Conservation (phyloP, 1,140 invertebrate species). For the Micrasema minimum region DNA sequence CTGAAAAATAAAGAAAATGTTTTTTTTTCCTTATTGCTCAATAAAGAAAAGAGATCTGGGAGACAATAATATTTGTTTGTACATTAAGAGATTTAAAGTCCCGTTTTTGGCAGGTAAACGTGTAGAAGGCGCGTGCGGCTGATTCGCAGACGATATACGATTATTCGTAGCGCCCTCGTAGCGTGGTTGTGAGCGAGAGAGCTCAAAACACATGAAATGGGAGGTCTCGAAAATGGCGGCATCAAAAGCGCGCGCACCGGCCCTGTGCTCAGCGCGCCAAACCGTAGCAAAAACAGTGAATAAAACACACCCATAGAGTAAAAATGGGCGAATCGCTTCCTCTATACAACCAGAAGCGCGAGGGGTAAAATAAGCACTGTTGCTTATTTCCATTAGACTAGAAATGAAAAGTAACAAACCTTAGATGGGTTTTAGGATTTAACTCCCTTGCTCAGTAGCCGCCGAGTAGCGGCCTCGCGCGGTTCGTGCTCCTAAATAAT, state of each 20-base stretch:
- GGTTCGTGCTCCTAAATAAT: constrained; percentile 15
- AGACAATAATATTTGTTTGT: too few species aligned
- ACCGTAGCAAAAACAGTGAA: constrained; percentile 14
- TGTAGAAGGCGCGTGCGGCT: constrained; percentile 16
- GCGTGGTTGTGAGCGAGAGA: constrained; percentile 32
- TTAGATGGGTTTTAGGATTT: constrained; percentile 23
- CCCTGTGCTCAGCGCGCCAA: constrained; percentile 28
- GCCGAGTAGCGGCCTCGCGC: constrained; percentile 48
- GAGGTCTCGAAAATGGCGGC: constrained; percentile 57
- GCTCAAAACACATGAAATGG: constrained; percentile 13
- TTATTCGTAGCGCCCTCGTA: constrained; percentile 23
- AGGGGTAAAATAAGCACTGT: not conserved
- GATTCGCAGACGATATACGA: constrained; percentile 34
- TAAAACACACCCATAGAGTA: constrained; percentile 25
- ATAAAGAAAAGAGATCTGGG: too few species aligned
- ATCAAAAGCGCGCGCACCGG: constrained; percentile 55
- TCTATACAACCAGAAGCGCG: not conserved
- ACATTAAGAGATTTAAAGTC: too few species aligned
- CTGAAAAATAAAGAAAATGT: too few species aligned
- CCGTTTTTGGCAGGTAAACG: constrained; percentile 13
- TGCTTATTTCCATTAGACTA: constrained; percentile 17
- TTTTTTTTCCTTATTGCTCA: too few species aligned
- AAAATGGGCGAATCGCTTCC: constrained; percentile 15
- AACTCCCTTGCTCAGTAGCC: constrained; percentile 54
- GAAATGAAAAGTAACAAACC: not conserved